Conservation (phyloP, 2,797 vertebrate genomes). For the Sitta carolinensis region DNA sequence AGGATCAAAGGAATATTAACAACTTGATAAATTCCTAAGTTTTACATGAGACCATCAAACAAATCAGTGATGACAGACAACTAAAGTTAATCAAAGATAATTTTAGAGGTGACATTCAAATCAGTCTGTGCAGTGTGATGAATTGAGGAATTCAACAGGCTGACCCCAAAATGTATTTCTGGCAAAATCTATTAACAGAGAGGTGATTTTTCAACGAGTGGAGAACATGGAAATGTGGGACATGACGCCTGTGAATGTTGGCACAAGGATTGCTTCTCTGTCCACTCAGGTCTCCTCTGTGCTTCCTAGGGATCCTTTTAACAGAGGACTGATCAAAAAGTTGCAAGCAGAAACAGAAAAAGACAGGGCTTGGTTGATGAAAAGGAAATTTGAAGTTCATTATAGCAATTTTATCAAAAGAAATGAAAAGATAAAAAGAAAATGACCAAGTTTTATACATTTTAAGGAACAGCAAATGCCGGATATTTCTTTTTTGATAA, state of each 20-base stretch:
- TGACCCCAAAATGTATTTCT: neutral
- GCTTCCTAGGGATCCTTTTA: neutral
- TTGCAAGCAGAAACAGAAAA: neutral
- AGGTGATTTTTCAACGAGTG: neutral
- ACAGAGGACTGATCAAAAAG: neutral
- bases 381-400: neutral
- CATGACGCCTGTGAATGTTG: neutral
- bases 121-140: neutral
- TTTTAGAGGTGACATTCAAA: neutral
- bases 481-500: neutral
- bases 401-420: neutral
- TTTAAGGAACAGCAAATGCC: neutral
- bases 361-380: neutral
- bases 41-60: neutral
- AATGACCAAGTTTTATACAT: neutral
- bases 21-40: neutral
- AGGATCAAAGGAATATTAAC: neutral
- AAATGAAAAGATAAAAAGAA: neutral
- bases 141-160: neutral
- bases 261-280: neutral
- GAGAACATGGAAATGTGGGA: neutral
- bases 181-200: neutral
- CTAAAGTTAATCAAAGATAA: neutral
- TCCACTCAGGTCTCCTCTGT: neutral
- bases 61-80: neutral